Evolutionary conservation across 2,797 vertebrate genomes (phyloP).

Genomic region (Nasua narica): DNA sequence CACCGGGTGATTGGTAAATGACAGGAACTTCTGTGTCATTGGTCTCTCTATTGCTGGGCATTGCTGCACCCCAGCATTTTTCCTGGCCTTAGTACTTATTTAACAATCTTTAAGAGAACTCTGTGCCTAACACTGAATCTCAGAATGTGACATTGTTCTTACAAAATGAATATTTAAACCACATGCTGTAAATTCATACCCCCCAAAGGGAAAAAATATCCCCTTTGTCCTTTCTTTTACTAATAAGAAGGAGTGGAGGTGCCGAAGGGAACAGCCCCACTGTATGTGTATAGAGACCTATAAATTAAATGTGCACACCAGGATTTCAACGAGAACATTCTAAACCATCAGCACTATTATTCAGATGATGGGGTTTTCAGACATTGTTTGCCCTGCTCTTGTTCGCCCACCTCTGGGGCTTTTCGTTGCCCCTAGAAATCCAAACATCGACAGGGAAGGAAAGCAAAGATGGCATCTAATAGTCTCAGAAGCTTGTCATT

Average conservation of each 20-base stretch:
- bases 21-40: not conserved
- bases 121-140: not conserved
- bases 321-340: not conserved
- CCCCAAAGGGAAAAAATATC: not conserved
- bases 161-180: constrained; percentile 61
- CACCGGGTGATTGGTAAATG: not conserved
- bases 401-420: not conserved
- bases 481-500: not conserved
- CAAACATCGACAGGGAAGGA: not conserved
- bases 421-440: not conserved
- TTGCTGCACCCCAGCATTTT: not conserved
- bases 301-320: not conserved
- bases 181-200: constrained; percentile 8
- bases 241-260: not conserved
- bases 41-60: not conserved
- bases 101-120: not conserved
- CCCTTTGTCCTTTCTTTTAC: constrained; percentile 36
- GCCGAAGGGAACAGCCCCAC: not conserved
- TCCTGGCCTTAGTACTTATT: not conserved
- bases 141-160: constrained; percentile 46
- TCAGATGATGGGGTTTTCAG: not conserved
- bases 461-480: not conserved
- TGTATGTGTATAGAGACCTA: not conserved
- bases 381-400: not conserved
- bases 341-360: not conserved